phyloP scores from a whole-genome alignment of 2,113 vertebrate species.

The Eretmochelys imbricata region DNA sequence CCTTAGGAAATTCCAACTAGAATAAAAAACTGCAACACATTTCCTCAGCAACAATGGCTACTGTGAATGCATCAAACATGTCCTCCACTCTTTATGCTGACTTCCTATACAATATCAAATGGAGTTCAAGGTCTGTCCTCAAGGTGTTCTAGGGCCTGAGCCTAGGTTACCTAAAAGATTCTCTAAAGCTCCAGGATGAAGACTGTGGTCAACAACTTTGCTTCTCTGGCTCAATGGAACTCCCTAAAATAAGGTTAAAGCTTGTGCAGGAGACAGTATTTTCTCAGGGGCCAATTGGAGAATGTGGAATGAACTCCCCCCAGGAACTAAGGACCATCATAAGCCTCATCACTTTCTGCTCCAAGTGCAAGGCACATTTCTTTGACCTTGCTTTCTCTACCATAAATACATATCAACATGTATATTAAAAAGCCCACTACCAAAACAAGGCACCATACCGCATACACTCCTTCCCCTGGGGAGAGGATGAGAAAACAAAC shows the following conservation, averaged over 20 bases:
- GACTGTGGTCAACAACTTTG: neutral
- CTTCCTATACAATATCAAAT: neutral
- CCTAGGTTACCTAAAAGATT: neutral
- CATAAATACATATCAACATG: neutral
- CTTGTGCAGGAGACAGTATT: neutral
- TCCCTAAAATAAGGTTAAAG: neutral
- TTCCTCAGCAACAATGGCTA: neutral
- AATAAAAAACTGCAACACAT: neutral
- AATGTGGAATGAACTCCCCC: neutral
- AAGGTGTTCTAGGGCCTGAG: neutral
- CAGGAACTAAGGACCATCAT: neutral
- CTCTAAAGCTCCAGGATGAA: neutral
- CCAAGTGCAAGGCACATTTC: neutral
- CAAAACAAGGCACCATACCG: neutral
- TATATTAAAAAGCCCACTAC: neutral
- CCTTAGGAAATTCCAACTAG: neutral
- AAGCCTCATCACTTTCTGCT: accelerated
- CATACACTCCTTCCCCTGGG: neutral
- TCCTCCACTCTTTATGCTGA: neutral
- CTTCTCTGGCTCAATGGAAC: accelerated
- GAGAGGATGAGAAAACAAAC: neutral
- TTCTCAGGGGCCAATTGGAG: neutral
- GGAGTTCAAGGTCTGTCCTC: neutral
- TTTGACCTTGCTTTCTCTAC: neutral
- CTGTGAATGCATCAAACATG: neutral